Evolutionary conservation across 1,140 invertebrate species (phyloP).

Genomic region (Penaeus chinensis): DNA sequence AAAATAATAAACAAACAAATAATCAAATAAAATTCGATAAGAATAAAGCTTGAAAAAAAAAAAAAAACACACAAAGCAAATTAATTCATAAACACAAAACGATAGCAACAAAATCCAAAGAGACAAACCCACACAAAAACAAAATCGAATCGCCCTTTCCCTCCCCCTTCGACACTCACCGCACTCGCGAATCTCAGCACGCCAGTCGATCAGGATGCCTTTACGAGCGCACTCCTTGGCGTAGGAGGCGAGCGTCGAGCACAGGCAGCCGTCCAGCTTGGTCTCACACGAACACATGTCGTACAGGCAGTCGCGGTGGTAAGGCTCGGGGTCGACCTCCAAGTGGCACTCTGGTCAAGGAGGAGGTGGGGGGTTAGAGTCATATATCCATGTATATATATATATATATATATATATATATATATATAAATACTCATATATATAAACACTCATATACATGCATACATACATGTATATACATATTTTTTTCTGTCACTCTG

Average conservation of each 20-base stretch:
- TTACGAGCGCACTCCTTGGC: constrained; percentile 80
- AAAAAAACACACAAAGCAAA: no score
- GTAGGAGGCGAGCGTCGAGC: constrained; percentile 83
- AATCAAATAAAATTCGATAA: no score
- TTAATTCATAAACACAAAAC: not conserved
- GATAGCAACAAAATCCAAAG: not conserved
- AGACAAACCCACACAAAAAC: not conserved
- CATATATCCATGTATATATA: not conserved
- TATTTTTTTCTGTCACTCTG: no score
- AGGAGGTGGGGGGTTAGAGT: not conserved
- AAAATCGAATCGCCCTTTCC: not conserved
- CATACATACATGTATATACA: not conserved
- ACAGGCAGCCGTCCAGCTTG: constrained; percentile 75
- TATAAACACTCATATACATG: not conserved
- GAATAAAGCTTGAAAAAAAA: no score
- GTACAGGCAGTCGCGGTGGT: constrained; percentile 84
- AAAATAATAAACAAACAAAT: no score
- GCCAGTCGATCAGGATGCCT: constrained; percentile 81
- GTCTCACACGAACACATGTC: constrained; percentile 85
- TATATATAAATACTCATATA: constrained; percentile 11
- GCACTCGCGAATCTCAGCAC: constrained; percentile 81
- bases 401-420: constrained; percentile 64
- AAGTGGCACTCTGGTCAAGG: constrained; percentile 78
- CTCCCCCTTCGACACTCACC: constrained; percentile 69
- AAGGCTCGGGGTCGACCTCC: constrained; percentile 81